Base-by-base conservation (phyloP, 2,888 invertebrate genomes). In the Pandemis cinnamomeana region DNA sequence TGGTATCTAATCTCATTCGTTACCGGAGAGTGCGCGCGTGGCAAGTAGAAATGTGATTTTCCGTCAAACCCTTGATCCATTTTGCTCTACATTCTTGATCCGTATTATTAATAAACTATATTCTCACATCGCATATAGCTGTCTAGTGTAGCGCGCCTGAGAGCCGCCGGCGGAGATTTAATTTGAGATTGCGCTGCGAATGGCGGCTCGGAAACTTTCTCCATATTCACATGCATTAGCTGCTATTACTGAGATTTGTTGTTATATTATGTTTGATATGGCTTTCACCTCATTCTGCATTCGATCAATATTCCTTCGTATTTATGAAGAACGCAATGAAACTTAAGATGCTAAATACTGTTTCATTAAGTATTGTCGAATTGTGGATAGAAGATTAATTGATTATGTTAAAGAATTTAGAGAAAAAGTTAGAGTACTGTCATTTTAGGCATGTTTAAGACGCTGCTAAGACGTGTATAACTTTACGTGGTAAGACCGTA, bases 181-280 rank as follows among this genome's bases (percentile, higher is more conserved):
- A 92, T 92, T 92, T 92, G 88, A 92, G 92, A 92, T 92, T 91
- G 89, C 83, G 90, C 86, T 78, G 84, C 80, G 85, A 86, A 86
- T 83, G 84, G 86, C 83, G 85, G 82, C 84, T 83, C 80, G 81
- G 83, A 86, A 89, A 91, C 89, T 91, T 91, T 90, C 84, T 84
- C 87, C 88, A 89, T 90, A 89, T 86, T 88, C 89, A 83, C 89
- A 87, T 87, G 86, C 89, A 90, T 91, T 90, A 90, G 88, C 86
- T 81, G 86, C 85, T 87, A 84, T 87, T 87, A 87, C 85, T 82
- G 82, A 79, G 85, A 87, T 83, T 87, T 89, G 88, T 88, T 87
- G 87, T 87, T 86, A 85, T 79, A 79, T 80, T 82, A 83, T 80
- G 80, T 83, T 83, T 76, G 74, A 80, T 82, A 87, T 84, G 78